Evolutionary conservation across 2,797 vertebrate genomes (phyloP), one percentile per base, ranked within the genome.

Genomic region (Centropyge bicolor): DNA sequence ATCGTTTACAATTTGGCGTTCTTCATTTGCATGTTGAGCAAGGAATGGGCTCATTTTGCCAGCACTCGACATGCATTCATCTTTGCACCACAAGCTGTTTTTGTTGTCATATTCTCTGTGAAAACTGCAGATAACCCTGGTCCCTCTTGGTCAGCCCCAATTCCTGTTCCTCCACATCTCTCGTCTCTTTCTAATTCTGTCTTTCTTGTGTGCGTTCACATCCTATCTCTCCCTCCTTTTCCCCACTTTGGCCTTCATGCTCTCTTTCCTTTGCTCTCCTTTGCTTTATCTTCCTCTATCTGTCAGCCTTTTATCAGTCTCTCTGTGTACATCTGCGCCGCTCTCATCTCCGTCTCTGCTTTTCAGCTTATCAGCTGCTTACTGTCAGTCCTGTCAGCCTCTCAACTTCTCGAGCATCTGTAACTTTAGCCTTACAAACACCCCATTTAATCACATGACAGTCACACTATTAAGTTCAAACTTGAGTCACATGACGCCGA

Each of bases 281-380:
- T 54, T 68, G 13, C 77, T 90, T 75, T 60, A 77, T 88, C 81
- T 85, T 70, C 68, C 65, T 45, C 67, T 64, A 1, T 71, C 63
- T 85, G 74, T 80, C 63, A 65, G 61, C 45, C 78, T 86, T 83
- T 89, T 81, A 84, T 86, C 84, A 65, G 57, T 65, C 55, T 65
- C 67, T 80, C 38, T 4, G 6, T 66, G 73, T 70, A 54, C 60
- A 70, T 78, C 69, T 67, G 55, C 75, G 64, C 41, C 27, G 8
- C 75, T 84, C 73, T 79, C 76, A 63, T 78, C 83, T 87, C 54
- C 19, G 7, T 76, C 74, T 74, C 67, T 35, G 10, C 57, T 65
- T 83, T 64, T 83, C 46, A 24, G 52, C 52, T 45, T 16, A 38
- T 78, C 63, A 56, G 70, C 64, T 70, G 45, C 74, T 63, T 20